Evolutionary conservation across 2,113 vertebrate species (phyloP).

Genomic region (Labeo catla): DNA sequence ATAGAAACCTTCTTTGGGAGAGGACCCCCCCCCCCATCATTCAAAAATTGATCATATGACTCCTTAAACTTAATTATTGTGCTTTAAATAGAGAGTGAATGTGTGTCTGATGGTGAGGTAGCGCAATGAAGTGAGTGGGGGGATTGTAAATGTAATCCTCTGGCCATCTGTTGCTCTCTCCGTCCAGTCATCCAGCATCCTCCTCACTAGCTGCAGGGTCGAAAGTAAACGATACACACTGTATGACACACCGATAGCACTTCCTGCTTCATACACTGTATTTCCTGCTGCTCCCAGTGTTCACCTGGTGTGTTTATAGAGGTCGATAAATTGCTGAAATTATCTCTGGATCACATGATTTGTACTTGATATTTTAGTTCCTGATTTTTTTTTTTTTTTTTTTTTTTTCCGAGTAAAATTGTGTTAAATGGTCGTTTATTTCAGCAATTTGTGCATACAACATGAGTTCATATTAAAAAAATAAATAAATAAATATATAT

Average conservation of each 20-base stretch:
- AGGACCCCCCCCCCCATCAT: too few species aligned
- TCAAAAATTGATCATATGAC: background rate
- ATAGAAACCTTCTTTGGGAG: too few species aligned
- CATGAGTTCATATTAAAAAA: too few species aligned
- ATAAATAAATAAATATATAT: too few species aligned
- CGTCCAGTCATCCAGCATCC: constrained; percentile 36
- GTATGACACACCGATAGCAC: constrained; percentile 44
- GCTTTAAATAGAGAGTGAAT: background rate
- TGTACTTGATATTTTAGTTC: background rate
- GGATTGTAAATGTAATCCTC: constrained; percentile 76
- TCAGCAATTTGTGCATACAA: too few species aligned
- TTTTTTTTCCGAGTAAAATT: too few species aligned
- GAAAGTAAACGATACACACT: constrained; percentile 52
- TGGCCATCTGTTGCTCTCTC: constrained; percentile 75
- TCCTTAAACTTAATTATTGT: background rate
- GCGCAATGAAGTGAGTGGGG: constrained; percentile 53
- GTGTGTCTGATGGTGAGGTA: constrained; percentile 13
- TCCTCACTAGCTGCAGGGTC: constrained; percentile 52
- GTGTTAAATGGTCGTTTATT: too few species aligned
- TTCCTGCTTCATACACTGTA: constrained; percentile 59
- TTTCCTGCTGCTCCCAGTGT: constrained; percentile 22
- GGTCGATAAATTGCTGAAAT: background rate
- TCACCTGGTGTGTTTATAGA: background rate
- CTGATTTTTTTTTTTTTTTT: too few species aligned
- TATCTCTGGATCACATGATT: background rate